phyloP scores from a whole-genome alignment of 2,888 invertebrate genomes.

The Hypena proboscidalis region DNA sequence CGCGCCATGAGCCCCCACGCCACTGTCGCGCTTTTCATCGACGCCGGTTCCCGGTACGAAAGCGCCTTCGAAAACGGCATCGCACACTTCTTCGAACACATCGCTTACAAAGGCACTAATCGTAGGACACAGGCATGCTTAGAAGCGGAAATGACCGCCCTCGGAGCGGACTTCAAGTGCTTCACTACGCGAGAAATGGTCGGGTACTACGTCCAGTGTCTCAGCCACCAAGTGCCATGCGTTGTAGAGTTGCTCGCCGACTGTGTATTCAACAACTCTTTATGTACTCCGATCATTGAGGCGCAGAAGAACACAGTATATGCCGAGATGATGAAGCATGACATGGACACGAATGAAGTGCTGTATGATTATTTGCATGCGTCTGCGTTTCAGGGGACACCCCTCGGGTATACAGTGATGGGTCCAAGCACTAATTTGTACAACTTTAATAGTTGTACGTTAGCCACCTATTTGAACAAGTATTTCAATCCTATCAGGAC shows the following conservation, averaged over 20 bases:
- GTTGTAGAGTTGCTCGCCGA: conserved; percentile 97
- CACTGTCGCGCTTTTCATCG: conserved; percentile 62
- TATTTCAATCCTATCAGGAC: conserved; percentile 96
- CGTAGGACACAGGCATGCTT: conserved; percentile 93
- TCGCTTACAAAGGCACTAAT: conserved; percentile 85
- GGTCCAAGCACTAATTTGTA: conserved; percentile 89
- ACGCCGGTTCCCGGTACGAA: conserved; percentile 70
- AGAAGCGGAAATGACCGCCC: conserved; percentile 95
- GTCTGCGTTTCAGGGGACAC: conserved; percentile 77
- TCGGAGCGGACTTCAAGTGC: conserved; percentile 98
- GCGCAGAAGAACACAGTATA: conserved; percentile 62
- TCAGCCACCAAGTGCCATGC: conserved; percentile 93
- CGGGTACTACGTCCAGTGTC: conserved; percentile 97
- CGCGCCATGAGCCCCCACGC: conserved; percentile 87
- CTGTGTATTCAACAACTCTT: conserved; percentile 94
- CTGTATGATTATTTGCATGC: conserved; percentile 72
- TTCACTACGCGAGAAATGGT: conserved; percentile 98
- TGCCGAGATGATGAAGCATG: conserved; percentile 66
- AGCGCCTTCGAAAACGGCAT: conserved; percentile 60
- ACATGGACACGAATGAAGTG: conserved; percentile 54
- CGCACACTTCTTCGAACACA: conserved; percentile 73
- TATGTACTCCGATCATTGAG: conserved; percentile 57
- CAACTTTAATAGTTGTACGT: conserved; percentile 87
- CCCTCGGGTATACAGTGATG: conserved; percentile 64
- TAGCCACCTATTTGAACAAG: conserved; percentile 90